These are phyloP conservation scores for Rhincodon typus DNA, from an alignment of 2,797 vertebrate genomes.

Conservation along the genomic window DNA sequence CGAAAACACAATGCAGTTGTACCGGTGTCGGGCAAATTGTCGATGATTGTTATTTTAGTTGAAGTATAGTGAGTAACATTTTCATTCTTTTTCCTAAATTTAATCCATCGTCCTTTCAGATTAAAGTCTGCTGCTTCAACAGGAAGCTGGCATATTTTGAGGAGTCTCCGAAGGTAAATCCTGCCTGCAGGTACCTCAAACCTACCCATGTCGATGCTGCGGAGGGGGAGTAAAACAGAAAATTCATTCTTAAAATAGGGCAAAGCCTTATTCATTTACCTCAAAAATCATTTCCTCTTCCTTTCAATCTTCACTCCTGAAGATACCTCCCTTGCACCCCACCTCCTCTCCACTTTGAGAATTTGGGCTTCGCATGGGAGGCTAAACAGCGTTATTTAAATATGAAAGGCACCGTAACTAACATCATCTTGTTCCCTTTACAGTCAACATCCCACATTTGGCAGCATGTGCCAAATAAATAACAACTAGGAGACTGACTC, in stretches of 20 bases:
- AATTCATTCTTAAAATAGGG: not conserved
- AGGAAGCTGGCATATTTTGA: not conserved
- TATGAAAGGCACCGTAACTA: not conserved
- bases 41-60: no score
- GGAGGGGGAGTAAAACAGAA: not conserved
- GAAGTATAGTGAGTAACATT: not conserved
- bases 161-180: not conserved
- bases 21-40: not conserved
- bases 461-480: not conserved
- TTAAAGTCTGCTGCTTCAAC: not conserved
- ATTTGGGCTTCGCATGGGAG: not conserved
- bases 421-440: not conserved
- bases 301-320: not conserved
- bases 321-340: no score
- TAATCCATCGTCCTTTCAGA: not conserved
- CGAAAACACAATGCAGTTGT: not conserved
- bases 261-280: not conserved
- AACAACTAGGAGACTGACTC: not conserved
- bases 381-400: not conserved
- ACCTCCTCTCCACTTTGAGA: not conserved
- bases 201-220: not conserved
- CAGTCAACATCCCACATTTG: not conserved
- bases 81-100: not conserved
- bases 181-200: not conserved
- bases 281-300: not conserved